Evolutionary conservation across 2,113 vertebrate genomes (phyloP).

Genomic region (Beaufortia kweichowensis): DNA sequence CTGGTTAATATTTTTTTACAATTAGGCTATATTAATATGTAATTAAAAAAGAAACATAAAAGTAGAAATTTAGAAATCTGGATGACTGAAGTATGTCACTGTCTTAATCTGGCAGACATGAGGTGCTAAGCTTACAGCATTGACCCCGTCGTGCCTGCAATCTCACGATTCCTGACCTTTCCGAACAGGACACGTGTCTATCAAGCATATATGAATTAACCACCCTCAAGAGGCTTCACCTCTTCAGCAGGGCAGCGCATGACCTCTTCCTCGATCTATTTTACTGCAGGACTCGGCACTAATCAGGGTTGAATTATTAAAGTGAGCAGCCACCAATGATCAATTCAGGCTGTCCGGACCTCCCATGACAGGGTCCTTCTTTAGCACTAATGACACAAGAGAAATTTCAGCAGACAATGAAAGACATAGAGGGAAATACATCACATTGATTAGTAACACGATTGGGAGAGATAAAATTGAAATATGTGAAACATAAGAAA

Average conservation of each 20-base stretch:
- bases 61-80: not conserved
- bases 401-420: slow-evolving; percentile 71
- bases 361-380: slow-evolving; percentile 58
- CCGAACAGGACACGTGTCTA: slow-evolving; percentile 88
- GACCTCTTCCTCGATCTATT: slow-evolving; percentile 78
- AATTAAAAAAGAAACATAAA: not conserved
- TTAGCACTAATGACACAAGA: slow-evolving; percentile 72
- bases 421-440: slow-evolving; percentile 22
- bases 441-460: slow-evolving; percentile 9
- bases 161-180: slow-evolving; percentile 81
- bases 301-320: slow-evolving; percentile 82
- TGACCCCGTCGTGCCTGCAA: slow-evolving; percentile 71
- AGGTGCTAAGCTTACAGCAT: slow-evolving; percentile 63
- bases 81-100: not conserved
- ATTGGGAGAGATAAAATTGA: slow-evolving; percentile 73
- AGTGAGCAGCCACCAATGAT: slow-evolving; percentile 76
- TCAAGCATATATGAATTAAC: slow-evolving; percentile 91
- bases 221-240: slow-evolving; percentile 87
- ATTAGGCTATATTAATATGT: not conserved
- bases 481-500: slow-evolving; percentile 65
- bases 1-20: too few species aligned
- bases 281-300: slow-evolving; percentile 74
- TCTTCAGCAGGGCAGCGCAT: slow-evolving; percentile 75
- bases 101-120: slow-evolving; percentile 56
- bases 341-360: slow-evolving; percentile 71